These are phyloP conservation scores for Chrysodeixis includens DNA, from an alignment of 2,888 invertebrate genomes.

Conservation along the genomic window DNA sequence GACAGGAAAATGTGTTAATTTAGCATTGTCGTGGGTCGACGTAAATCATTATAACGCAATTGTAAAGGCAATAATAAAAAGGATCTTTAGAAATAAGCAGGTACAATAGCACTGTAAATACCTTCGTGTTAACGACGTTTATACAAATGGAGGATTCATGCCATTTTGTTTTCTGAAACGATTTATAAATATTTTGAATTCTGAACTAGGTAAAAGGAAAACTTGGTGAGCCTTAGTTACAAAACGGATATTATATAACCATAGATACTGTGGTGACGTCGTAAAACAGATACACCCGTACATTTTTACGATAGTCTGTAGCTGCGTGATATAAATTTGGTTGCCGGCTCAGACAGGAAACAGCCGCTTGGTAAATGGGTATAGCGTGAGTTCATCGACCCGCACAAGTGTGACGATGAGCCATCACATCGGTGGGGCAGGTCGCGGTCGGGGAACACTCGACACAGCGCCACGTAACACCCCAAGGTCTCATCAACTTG, in stretches of 20 bases:
- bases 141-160: constrained; percentile 46
- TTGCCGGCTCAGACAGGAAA: constrained; percentile 52
- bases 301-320: constrained; percentile 25
- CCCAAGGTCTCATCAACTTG: constrained; percentile 58
- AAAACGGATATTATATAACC: constrained; percentile 19
- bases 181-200: constrained; percentile 47
- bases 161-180: constrained; percentile 43
- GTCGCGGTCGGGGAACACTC: constrained; percentile 67
- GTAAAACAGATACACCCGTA: constrained; percentile 15
- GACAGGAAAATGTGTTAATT: neutral
- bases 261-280: constrained; percentile 15
- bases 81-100: constrained; percentile 8
- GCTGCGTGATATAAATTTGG: constrained; percentile 35
- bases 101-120: constrained; percentile 34
- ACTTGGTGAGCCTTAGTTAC: constrained; percentile 32
- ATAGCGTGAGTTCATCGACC: constrained; percentile 57
- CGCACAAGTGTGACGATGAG: constrained; percentile 56
- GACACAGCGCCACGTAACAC: constrained; percentile 59
- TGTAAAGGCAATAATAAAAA: constrained; percentile 9
- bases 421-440: constrained; percentile 67
- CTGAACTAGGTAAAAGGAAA: constrained; percentile 20
- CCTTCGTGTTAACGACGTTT: constrained; percentile 19
- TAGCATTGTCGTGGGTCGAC: neutral
- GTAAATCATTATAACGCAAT: neutral
- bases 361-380: constrained; percentile 55